phyloP scores from a whole-genome alignment of 1,140 invertebrate species.

The Zaprionus camerounensis region DNA sequence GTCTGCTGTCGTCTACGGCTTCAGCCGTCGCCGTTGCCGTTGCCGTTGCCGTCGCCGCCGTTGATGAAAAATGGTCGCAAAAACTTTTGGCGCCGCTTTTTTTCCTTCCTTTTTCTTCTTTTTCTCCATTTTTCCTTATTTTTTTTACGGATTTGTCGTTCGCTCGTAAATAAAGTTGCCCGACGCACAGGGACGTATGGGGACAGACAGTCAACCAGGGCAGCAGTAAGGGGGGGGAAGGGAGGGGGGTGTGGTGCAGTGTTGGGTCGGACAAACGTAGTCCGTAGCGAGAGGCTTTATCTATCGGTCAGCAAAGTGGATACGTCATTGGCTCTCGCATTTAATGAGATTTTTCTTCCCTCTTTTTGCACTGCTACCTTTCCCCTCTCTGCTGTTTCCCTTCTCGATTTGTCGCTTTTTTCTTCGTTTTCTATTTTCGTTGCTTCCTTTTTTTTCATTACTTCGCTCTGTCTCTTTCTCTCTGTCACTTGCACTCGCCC shows the following conservation, averaged over 20 bases:
- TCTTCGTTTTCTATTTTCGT: neutral
- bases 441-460: slow-evolving; percentile 8
- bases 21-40: too few species aligned
- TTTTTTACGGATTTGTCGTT: slow-evolving; percentile 41
- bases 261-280: neutral
- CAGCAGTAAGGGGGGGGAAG: neutral
- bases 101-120: slow-evolving; percentile 28
- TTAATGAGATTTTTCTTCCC: slow-evolving; percentile 46
- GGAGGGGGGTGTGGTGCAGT: neutral
- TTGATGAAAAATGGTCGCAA: slow-evolving; percentile 35
- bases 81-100: slow-evolving; percentile 39
- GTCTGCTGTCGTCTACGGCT: too few species aligned
- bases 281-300: slow-evolving; percentile 18
- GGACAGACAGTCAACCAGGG: neutral
- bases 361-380: neutral
- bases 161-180: slow-evolving; percentile 46
- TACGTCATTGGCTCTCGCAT: slow-evolving; percentile 51
- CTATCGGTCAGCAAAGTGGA: slow-evolving; percentile 48
- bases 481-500: neutral
- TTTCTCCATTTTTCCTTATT: slow-evolving; percentile 1
- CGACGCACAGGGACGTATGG: neutral
- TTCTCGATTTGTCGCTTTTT: slow-evolving; percentile 9
- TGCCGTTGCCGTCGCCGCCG: neutral
- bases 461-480: neutral
- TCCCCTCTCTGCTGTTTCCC: neutral